Evolutionary conservation across 1,140 invertebrate species (phyloP).

Genomic region (Babylonia areolata): DNA sequence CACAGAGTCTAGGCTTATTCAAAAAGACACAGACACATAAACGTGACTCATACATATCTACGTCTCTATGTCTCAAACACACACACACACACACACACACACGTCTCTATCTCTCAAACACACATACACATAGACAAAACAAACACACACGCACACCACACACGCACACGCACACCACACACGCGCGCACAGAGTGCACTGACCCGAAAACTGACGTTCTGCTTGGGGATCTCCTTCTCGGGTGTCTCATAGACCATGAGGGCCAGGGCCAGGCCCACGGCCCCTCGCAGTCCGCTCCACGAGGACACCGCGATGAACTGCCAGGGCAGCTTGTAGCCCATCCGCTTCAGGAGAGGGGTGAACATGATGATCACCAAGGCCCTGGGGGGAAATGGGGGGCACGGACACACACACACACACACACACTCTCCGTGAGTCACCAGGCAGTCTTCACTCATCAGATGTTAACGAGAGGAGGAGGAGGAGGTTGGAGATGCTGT

Average conservation of each 20-base stretch:
- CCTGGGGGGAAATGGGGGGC: constrained; percentile 45
- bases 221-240: constrained; percentile 54
- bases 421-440: no score
- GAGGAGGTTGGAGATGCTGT: neutral
- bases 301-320: constrained; percentile 74
- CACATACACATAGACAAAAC: no score
- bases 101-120: no score
- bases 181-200: neutral
- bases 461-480: neutral
- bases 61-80: no score
- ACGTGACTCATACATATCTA: no score
- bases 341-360: constrained; percentile 72
- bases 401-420: neutral
- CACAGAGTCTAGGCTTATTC: no score
- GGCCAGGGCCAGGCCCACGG: constrained; percentile 76
- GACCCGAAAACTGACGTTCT: constrained; percentile 62
- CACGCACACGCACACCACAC: no score
- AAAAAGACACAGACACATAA: no score
- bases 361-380: constrained; percentile 73
- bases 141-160: no score
- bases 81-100: no score
- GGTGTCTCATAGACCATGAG: constrained; percentile 73
- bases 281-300: constrained; percentile 78
- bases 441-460: neutral
- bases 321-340: constrained; percentile 77